A percentile compares a stretch with the other conserved stretches of the same genome.
Conservation (phyloP, 2,797 vertebrate genomes). For the Muscicapa comitata region DNA sequence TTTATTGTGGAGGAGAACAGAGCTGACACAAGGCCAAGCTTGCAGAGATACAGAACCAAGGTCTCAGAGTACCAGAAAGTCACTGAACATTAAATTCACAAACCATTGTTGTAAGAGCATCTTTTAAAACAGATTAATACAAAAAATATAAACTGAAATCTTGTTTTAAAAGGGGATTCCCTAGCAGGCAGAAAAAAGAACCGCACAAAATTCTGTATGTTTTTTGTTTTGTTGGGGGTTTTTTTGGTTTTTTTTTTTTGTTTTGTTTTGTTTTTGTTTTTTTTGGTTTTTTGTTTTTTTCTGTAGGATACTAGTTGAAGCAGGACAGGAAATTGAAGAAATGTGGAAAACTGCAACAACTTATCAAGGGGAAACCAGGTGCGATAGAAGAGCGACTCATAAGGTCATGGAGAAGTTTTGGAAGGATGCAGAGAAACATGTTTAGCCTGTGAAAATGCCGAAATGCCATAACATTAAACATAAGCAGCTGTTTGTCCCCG, state of each 20-base stretch:
- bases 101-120: background rate
- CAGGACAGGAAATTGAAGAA: background rate
- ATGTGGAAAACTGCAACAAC: background rate
- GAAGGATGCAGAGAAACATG: background rate
- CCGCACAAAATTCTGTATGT: too few species aligned
- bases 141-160: background rate
- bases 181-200: background rate
- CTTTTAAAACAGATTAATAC: background rate
- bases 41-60: background rate
- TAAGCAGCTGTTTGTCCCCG: accelerated
- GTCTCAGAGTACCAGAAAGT: background rate
- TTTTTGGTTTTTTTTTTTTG: too few species aligned
- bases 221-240: too few species aligned
- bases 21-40: background rate
- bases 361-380: background rate
- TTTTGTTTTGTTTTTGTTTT: background rate
- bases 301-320: background rate
- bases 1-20: background rate
- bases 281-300: background rate
- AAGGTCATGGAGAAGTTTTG: background rate
- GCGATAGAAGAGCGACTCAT: background rate
- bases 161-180: background rate
- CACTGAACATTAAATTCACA: background rate
- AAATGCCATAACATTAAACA: accelerated
- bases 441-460: background rate